Evolutionary conservation across 2,888 invertebrate species (phyloP), one percentile per base, ranked within the genome.

Genomic region (Drosophila stalkeri): DNA sequence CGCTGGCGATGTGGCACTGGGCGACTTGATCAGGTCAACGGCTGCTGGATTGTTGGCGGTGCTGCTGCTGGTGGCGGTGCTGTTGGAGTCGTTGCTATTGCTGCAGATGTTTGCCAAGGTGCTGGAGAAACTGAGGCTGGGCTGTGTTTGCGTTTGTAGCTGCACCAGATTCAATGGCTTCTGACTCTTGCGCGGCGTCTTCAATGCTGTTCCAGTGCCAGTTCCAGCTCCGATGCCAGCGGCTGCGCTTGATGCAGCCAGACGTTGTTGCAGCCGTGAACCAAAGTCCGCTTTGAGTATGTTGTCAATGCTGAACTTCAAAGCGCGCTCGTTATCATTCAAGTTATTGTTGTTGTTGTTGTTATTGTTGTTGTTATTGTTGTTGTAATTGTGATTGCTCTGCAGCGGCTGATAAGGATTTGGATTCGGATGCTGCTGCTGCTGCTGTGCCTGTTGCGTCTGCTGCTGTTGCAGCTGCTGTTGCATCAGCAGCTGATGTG

Each of bases 221-320:
- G 44, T 56, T 2, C 49, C 49, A 9, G 3, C 33, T 3, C 51
- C 51, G 12, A 12, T 18, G 33, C 33, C 51, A 14, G 67, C 70
- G 4, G 49, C 68, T 12, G 39, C 67, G 9, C 67, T 81, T 20
- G 62, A 46, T 65, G 57, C 68, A 7, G 69, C 80, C 72, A 49
- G 60, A 39, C 77, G 85, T 60, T 80, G 72, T 46, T 81, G 89
- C 74, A 86, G n/a, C 4, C 79, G 77, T 9, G 85, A 71, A 0
- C 97, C 97, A 80, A 97, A 97, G 91, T 97, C 97, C 0, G 97
- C 97, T 89, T 97, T 95, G 31, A 97, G 93, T 72, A 97, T 97
- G 92, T 97, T 97, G 87, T 96, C 97, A 91, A 98, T 97, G 89
- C 97, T 97, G 93, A 97, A 97, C 82, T 96, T 96, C 37, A 97